Base-by-base conservation (phyloP, 1,140 invertebrate genomes). In the Sarcophaga bullata region DNA sequence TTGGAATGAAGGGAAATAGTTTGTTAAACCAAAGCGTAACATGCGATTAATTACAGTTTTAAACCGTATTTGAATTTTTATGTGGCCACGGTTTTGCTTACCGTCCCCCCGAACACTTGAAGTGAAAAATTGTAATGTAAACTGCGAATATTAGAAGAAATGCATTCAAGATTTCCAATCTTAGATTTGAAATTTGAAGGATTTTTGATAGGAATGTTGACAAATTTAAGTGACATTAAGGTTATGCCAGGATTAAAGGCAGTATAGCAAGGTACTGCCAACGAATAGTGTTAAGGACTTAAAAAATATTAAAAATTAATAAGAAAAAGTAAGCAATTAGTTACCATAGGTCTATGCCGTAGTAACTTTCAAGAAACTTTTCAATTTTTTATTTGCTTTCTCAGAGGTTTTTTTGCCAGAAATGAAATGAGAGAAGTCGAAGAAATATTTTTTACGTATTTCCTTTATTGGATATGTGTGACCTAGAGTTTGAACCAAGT, bases 21-120 rank as follows among this genome's bases (percentile, higher is more conserved):
- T 76, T 10, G 73, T 76, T 76, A 76, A 49, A n/a, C n/a, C 73
- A 76, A 76, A 76, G 73, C 73, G 47, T 76, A 76, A 76, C 73
- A 76, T 76, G 73, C 46, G 73, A 76, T 76, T 76, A 76, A 76
- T 76, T 76, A 76, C 73, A 76, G 47, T 76, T 76, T 76, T n/a
- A 76, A 47, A 76, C 73, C 47, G 10, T 9, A 49, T 76, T 76
- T 76, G 73, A 47, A 76, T 76, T 15, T 76, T 76, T 49, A 68
- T 68, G 62, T 37, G 25, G 25, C 25, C 25, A 37, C 25, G 25
- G 1, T 37, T 37, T 68, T 68, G 17, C 8, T 19, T 13, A n/a
- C n/a, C n/a, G n/a, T 6, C 54, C 11, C 11, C 6, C 6, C 0
- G 6, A 6, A 15, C n/a, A 9, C n/a, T 13, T 58, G 9, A 11